Evolutionary conservation across 2,888 invertebrate species (phyloP).

Genomic region (Coecobrya sp.): DNA sequence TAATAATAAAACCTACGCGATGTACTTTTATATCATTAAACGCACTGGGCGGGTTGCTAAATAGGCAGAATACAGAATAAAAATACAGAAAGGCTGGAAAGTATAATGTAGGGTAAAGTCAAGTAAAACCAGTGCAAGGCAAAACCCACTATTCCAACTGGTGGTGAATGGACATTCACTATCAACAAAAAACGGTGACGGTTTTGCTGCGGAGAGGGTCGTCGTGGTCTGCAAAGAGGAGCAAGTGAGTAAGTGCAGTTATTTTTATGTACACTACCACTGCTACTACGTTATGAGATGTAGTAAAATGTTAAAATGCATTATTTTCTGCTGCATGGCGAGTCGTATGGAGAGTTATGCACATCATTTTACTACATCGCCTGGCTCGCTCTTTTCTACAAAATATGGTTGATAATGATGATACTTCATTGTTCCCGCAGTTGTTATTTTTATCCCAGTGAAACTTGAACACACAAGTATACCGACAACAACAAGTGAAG

Average conservation of each 20-base stretch:
- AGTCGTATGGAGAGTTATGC: neutral
- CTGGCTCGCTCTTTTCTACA: neutral
- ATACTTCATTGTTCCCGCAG: constrained; percentile 26
- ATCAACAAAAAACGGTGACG: neutral
- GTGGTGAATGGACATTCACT: constrained; percentile 1
- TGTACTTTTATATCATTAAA: too few species aligned
- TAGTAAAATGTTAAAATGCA: constrained; percentile 6
- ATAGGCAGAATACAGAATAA: too few species aligned
- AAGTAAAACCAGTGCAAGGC: neutral
- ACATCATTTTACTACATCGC: neutral
- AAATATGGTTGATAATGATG: constrained; percentile 27
- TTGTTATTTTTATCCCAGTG: constrained; percentile 1
- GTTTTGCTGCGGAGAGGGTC: neutral
- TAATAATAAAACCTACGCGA: too few species aligned
- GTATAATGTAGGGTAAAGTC: neutral
- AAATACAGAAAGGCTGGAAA: too few species aligned
- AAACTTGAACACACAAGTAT: neutral
- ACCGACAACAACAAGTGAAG: neutral
- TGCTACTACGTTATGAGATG: constrained; percentile 4
- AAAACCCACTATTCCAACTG: neutral
- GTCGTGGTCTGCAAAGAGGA: neutral
- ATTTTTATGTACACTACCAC: neutral
- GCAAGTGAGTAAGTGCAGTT: constrained; percentile 23
- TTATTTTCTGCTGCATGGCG: neutral
- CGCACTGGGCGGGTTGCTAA: too few species aligned